Percentiles rank a stretch among this genome's conserved stretches.
Evolutionary conservation across 1,140 invertebrate species (phyloP).

Genomic region (Anastrepha obliqua): DNA sequence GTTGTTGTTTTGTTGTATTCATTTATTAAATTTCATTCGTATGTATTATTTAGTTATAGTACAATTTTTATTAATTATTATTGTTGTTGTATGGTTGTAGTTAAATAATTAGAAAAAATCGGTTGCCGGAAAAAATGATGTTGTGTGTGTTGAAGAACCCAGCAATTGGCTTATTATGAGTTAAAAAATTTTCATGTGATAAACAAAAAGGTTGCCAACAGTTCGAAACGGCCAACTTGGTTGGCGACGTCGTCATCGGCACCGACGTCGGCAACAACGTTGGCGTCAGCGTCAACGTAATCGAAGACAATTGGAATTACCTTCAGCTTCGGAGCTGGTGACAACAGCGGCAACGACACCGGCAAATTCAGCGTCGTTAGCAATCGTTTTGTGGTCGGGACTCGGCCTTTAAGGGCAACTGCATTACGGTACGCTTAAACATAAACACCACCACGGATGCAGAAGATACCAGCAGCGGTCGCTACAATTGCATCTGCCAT

Average conservation of each 20-base stretch:
- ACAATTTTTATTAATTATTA: conserved; percentile 26
- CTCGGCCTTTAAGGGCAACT: no score
- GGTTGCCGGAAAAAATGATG: conserved; percentile 59
- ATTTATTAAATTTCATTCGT: neutral
- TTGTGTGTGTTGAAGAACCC: conserved; percentile 58
- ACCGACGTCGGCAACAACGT: neutral
- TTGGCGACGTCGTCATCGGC: conserved; percentile 55
- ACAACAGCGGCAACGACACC: no score
- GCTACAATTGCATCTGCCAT: no score
- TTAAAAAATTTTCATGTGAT: conserved; percentile 68
- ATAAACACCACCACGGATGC: no score
- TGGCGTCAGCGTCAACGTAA: neutral
- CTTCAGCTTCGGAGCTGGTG: no score
- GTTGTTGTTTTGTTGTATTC: neutral
- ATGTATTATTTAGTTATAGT: conserved; percentile 3
- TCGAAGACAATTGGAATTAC: no score
- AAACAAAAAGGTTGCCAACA: conserved; percentile 67
- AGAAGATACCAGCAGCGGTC: no score
- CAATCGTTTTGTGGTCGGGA: no score
- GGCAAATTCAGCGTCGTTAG: no score
- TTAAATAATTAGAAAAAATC: conserved; percentile 70
- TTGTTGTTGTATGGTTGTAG: conserved; percentile 52
- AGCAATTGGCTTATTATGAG: conserved; percentile 70
- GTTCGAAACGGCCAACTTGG: conserved; percentile 60
- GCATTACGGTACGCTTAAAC: no score